These are phyloP conservation scores for Steatocranus sp. DNA, from an alignment of 2,797 vertebrate species.

Conservation along the genomic window DNA sequence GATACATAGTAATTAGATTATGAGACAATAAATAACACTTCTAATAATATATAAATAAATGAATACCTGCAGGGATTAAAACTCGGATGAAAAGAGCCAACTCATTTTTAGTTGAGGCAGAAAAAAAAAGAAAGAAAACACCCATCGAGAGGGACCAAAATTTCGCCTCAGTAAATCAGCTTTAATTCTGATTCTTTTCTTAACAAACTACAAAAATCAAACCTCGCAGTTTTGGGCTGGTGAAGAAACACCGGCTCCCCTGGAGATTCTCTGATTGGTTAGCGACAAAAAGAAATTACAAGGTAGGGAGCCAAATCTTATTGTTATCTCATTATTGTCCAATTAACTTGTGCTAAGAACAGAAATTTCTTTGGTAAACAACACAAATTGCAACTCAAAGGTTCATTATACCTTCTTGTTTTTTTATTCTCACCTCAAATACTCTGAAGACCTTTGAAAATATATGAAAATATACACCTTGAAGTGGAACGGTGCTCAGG, in stretches of 20 bases:
- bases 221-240: neutral
- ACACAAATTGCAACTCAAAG: neutral
- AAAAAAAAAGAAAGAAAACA: neutral
- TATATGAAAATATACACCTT: neutral
- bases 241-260: constrained; percentile 5
- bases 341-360: neutral
- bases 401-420: neutral
- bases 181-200: neutral
- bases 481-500: neutral
- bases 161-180: neutral
- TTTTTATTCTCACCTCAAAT: neutral
- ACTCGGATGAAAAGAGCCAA: neutral
- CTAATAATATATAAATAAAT: neutral
- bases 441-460: neutral
- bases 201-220: constrained; percentile 20
- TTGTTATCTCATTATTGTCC: neutral
- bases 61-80: neutral
- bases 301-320: neutral
- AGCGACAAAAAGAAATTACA: neutral
- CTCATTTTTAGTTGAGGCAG: neutral
- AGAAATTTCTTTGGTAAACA: neutral
- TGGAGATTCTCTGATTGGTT: constrained; percentile 18
- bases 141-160: neutral
- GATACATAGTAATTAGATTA: neutral
- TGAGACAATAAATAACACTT: neutral